Evolutionary conservation across 1,140 invertebrate genomes (phyloP), one percentile per base, ranked within the genome.

Genomic region (Halesus radiatus): DNA sequence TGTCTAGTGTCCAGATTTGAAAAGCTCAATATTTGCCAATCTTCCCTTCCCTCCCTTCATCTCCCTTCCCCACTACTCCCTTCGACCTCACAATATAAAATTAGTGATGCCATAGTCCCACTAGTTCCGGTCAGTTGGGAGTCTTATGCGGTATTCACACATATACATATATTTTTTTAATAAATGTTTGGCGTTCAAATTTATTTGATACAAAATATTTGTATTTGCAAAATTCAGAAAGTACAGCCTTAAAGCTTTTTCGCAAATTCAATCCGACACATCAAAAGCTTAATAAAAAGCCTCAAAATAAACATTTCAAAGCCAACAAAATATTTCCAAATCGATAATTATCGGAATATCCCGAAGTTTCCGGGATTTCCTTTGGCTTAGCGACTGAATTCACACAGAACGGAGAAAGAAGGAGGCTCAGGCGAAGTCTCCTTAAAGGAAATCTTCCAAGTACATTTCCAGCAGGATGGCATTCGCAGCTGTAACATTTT

Each of bases 401-500:
- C 68, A 72, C 68, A 66, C 56, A 50, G 50, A 52, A 64, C 64
- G 20, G 29, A 62, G 37, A 3, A n/a, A n/a, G n/a, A n/a, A n/a
- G n/a, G n/a, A n/a, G n/a, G n/a, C n/a, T n/a, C n/a, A n/a, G n/a
- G 3, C 3, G 45, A 13, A n/a, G 26, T 15, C 10, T 20, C 45
- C 60, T 76, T 45, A 64, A 66, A 76, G 74, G 74, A 76, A 23
- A 76, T 53, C 32, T 76, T 50, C 16, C 75, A 76, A 58, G 75
- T 66, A 76, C 4, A 75, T 72, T 45, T 29, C 56, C 16, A 79
- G 58, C 66, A 66, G 77, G 77, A 79, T 73, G 53, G 29, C 66
- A 76, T 76, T 76, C 75, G 15, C 54, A 53, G 22, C 75, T 79
- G 32, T 72, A 79, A 72, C 77, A 54, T 79, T 79, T 79, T 79